Evolutionary conservation across 2,113 vertebrate species (phyloP).

Genomic region (Neoarius graeffei): DNA sequence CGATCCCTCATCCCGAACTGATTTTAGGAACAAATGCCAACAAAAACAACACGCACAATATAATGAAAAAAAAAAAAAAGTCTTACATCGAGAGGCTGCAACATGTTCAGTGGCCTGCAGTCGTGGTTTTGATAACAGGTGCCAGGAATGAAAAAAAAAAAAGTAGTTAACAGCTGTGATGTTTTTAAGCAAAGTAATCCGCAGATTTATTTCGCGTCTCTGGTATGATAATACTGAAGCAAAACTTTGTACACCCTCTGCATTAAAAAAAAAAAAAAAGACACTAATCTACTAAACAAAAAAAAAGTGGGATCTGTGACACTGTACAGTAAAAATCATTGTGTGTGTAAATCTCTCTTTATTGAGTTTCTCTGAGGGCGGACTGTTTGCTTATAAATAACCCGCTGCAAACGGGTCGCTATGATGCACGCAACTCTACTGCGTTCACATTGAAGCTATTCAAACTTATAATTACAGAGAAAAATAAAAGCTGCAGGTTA

Average conservation of each 20-base stretch:
- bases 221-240: background rate
- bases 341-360: background rate
- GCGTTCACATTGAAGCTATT: background rate
- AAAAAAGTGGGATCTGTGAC: background rate
- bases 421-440: background rate
- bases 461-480: background rate
- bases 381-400: slow-evolving; percentile 6
- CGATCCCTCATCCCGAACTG: background rate
- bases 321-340: background rate
- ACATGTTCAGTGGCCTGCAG: background rate
- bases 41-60: background rate
- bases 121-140: background rate
- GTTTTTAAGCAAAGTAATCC: slow-evolving; percentile 3
- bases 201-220: background rate
- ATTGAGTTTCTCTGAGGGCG: background rate
- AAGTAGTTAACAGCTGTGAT: background rate
- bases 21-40: background rate
- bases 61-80: background rate
- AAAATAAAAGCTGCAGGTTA: background rate
- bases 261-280: background rate
- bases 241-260: background rate
- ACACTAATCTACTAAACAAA: background rate
- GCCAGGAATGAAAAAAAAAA: background rate
- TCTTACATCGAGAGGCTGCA: background rate
- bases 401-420: background rate